phyloP scores from a whole-genome alignment of 2,888 invertebrate species.

The Lobophora halterata region DNA sequence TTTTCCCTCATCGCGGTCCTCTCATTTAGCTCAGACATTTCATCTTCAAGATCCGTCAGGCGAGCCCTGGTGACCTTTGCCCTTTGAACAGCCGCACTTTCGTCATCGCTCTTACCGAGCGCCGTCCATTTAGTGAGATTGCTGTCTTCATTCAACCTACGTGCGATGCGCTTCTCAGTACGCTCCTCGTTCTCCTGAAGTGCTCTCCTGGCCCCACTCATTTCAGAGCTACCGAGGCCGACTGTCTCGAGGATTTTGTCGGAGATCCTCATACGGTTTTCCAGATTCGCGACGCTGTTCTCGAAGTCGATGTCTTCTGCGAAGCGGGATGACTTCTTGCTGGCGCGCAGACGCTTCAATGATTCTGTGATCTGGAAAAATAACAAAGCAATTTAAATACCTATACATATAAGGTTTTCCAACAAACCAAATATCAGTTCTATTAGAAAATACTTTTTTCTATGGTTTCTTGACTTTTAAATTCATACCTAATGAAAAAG shows the following conservation, averaged over 20 bases:
- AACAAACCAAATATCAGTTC: too few relatives aligned
- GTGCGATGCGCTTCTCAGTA: slow-evolving; percentile 70
- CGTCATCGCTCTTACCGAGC: slow-evolving; percentile 68
- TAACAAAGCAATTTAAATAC: neutral
- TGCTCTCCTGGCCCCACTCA: slow-evolving; percentile 72
- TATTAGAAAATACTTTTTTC: too few relatives aligned
- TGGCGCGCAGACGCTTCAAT: slow-evolving; percentile 81
- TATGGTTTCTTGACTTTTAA: too few relatives aligned
- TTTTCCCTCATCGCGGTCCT: slow-evolving; percentile 86
- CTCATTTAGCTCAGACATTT: slow-evolving; percentile 87
- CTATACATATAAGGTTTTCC: too few relatives aligned
- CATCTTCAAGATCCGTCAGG: slow-evolving; percentile 86
- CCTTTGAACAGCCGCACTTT: slow-evolving; percentile 82
- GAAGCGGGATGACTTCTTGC: slow-evolving; percentile 80
- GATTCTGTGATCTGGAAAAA: slow-evolving; percentile 80
- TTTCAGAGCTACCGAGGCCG: slow-evolving; percentile 81
- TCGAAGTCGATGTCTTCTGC: slow-evolving; percentile 84
- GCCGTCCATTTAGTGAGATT: slow-evolving; percentile 84
- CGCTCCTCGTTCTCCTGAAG: slow-evolving; percentile 72
- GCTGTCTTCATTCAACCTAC: slow-evolving; percentile 62
- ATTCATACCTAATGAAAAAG: too few relatives aligned
- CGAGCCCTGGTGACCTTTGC: slow-evolving; percentile 85
- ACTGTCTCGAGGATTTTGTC: slow-evolving; percentile 84
- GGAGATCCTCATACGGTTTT: slow-evolving; percentile 80
- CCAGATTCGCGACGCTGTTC: slow-evolving; percentile 78